Percentiles rank a stretch among this genome's conserved stretches.
Evolutionary conservation across 2,797 vertebrate genomes (phyloP).

Genomic region (Taeniopygia guttata): DNA sequence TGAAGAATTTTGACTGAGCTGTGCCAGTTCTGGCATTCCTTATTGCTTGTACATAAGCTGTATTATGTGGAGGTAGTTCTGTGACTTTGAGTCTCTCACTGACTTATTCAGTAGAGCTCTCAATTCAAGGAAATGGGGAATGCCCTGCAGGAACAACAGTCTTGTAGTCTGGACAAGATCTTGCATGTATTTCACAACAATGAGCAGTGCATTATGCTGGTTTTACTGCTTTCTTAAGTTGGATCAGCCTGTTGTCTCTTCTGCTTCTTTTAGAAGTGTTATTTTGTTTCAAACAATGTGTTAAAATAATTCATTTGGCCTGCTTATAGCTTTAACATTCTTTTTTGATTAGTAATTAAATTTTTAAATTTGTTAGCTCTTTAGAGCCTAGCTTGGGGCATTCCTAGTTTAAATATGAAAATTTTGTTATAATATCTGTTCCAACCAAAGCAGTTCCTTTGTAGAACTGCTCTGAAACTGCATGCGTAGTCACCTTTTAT

Average conservation of each 20-base stretch:
- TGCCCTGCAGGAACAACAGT: neutral
- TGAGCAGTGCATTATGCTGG: neutral
- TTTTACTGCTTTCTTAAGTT: neutral
- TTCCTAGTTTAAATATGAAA: neutral
- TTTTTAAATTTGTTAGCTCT: neutral
- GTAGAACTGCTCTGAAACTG: neutral
- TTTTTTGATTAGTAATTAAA: neutral
- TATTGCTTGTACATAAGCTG: neutral
- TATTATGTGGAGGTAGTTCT: neutral
- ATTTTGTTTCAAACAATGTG: neutral
- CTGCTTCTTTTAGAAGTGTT: neutral
- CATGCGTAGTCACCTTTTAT: neutral
- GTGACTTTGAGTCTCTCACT: neutral
- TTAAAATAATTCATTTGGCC: neutral
- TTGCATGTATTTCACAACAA: neutral
- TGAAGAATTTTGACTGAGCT: neutral
- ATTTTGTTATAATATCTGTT: neutral
- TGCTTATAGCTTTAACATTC: neutral
- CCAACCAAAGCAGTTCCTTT: neutral
- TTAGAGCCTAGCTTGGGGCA: neutral
- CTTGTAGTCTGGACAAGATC: neutral
- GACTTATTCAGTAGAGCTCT: neutral
- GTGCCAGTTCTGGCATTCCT: neutral
- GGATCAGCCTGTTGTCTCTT: neutral
- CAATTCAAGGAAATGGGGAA: neutral